Evolutionary conservation across 2,888 invertebrate species (phyloP), one percentile per base, ranked within the genome.

Genomic region (Trypoxylon attenuatum): DNA sequence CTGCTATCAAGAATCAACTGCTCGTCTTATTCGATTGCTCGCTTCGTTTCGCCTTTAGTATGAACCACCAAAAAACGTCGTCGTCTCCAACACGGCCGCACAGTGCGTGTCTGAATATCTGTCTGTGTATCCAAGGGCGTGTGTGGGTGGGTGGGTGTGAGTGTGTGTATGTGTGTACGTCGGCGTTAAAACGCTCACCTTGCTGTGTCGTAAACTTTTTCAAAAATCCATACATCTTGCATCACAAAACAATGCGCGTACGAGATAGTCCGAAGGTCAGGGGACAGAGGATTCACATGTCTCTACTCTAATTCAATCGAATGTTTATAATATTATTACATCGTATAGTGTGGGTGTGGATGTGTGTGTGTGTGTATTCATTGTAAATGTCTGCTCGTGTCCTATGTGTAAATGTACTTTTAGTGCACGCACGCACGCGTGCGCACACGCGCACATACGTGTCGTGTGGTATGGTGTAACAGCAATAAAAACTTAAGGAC

Each of bases 201-300:
- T 46, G 41, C 25, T 65, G 51, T 59, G 52, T 22, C 39, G 45
- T 65, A 55, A 58, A 33, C 42, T 62, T 62, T 57, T 53, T 64
- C 66, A 66, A 73, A 62, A 69, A 79, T 80, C 82, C 81, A 84
- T 79, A 84, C 83, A 84, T 80, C 83, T 83, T 84, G 83, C 81
- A 84, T 80, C 78, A 71, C 69, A 74, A 78, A 77, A 78, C 69
- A 73, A 78, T 76, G 72, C 78, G 74, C 73, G 69, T 71, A 78
- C 69, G 69, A 78, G 77, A 78, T 69, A 73, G 66, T 65, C 72
- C 55, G 74, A 77, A 74, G 65, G 74, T 76, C 62, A 67, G 62
- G 77, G 77, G 77, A 69, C 77, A 74, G 77, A 77, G 77, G 75
- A 77, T 65, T 77, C 69, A 69, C 77, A n/a, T n/a, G 76, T 76